Evolutionary conservation across 2,113 vertebrate species (phyloP).

Genomic region (Psettodes erumei): DNA sequence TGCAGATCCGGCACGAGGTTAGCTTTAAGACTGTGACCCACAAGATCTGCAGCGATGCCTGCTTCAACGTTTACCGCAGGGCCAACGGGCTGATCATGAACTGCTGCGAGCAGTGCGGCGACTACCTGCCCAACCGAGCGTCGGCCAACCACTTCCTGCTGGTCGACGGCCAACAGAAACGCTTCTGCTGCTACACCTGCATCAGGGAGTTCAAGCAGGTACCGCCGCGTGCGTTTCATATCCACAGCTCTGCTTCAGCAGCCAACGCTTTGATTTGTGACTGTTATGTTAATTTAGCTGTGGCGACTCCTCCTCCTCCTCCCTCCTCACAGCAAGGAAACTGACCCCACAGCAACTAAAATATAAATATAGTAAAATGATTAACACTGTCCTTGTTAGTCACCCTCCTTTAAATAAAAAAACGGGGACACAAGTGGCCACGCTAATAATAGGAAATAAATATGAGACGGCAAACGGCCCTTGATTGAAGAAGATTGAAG

Average conservation of each 20-base stretch:
- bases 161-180: slow-evolving; percentile 96
- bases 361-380: slow-evolving; percentile 3
- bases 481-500: background rate
- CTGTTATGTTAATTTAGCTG: background rate
- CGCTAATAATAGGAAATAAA: background rate
- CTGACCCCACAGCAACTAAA: background rate
- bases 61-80: slow-evolving; percentile 97
- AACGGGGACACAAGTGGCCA: background rate
- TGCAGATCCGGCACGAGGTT: slow-evolving; percentile 97
- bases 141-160: slow-evolving; percentile 94
- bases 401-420: background rate
- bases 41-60: slow-evolving; percentile 97
- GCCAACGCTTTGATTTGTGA: background rate
- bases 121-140: slow-evolving; percentile 95
- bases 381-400: background rate
- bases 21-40: slow-evolving; percentile 99
- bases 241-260: background rate
- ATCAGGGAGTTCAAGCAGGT: slow-evolving; percentile 98
- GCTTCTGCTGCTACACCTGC: slow-evolving; percentile 97
- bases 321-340: background rate
- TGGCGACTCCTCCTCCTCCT: background rate
- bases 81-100: slow-evolving; percentile 99
- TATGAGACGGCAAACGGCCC: background rate
- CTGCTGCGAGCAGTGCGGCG: slow-evolving; percentile 98
- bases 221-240: no score